phyloP scores from a whole-genome alignment of 2,888 invertebrate genomes.

The Scelioninae gen. 1 region DNA sequence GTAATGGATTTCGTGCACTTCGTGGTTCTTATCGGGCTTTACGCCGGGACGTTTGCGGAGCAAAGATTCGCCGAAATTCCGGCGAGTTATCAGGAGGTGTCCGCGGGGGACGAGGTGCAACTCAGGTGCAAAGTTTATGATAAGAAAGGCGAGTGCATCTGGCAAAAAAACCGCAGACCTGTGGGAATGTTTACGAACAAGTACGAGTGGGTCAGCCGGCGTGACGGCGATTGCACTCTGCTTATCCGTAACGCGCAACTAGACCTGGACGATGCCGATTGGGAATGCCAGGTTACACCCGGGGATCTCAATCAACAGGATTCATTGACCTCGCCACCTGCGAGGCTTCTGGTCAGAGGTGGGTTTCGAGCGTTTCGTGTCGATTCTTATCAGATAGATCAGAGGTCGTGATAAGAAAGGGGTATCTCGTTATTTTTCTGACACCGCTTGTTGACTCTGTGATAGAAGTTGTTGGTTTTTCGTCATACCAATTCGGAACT shows the following conservation, averaged over 20 bases:
- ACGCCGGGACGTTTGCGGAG: too few species aligned
- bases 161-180: conserved; percentile 96
- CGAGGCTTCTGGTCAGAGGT: conserved; percentile 93
- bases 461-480: too few species aligned
- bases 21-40: too few species aligned
- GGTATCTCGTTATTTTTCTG: too few species aligned
- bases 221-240: conserved; percentile 91
- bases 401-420: too few species aligned
- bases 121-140: conserved; percentile 93
- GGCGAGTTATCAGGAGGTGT: conserved; percentile 92
- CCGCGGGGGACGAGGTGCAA: conserved; percentile 92
- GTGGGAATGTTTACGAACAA: conserved; percentile 94
- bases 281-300: conserved; percentile 97
- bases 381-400: too few species aligned
- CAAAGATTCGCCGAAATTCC: conserved; percentile 94
- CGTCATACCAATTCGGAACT: too few species aligned
- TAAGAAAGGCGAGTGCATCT: conserved; percentile 93
- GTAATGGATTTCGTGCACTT: too few species aligned
- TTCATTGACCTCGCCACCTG: conserved; percentile 93
- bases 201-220: conserved; percentile 93
- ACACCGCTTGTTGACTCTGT: too few species aligned
- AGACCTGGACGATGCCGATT: conserved; percentile 94
- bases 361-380: too few species aligned
- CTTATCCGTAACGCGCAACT: conserved; percentile 92
- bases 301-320: conserved; percentile 90